Conservation (phyloP, 1,140 invertebrate species). For the Ips typographus region DNA sequence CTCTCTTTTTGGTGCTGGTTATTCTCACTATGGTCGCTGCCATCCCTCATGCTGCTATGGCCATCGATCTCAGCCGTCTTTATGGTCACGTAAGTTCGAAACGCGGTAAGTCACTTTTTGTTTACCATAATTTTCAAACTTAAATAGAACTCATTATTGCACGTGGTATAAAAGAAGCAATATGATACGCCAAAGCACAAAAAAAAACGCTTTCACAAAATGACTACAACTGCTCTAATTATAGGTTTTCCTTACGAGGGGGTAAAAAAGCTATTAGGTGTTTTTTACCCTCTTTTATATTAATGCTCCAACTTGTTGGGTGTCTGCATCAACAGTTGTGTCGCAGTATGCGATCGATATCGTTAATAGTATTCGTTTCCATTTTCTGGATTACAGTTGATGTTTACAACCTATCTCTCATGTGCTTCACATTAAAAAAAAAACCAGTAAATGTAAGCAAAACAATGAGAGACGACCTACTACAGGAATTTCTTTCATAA, state of each 20-base stretch:
- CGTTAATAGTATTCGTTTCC: conserved; percentile 24
- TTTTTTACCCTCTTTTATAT: conserved; percentile 1
- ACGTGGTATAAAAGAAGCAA: background rate
- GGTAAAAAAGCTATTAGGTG: background rate
- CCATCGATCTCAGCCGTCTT: conserved; percentile 67
- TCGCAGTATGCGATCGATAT: conserved; percentile 46
- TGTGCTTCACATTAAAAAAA: too few species aligned
- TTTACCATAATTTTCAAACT: background rate
- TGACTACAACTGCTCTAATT: too few species aligned
- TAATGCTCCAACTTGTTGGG: conserved; percentile 28
- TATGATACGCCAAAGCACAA: too few species aligned
- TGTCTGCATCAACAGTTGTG: conserved; percentile 43
- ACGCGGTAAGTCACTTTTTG: conserved; percentile 58
- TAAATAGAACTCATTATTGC: background rate
- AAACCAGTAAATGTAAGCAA: too few species aligned
- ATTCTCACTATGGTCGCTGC: conserved; percentile 57
- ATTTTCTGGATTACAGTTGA: background rate
- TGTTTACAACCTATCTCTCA: too few species aligned
- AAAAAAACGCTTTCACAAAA: too few species aligned
- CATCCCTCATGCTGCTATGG: conserved; percentile 59
- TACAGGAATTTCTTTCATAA: too few species aligned
- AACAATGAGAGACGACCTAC: too few species aligned
- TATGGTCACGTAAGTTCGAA: conserved; percentile 67
- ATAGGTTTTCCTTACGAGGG: background rate
- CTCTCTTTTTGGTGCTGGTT: conserved; percentile 52